A percentile compares a stretch with the other conserved stretches of the same genome.
Evolutionary conservation across 2,797 vertebrate genomes (phyloP).

Genomic region (Benthosema pterotum): DNA sequence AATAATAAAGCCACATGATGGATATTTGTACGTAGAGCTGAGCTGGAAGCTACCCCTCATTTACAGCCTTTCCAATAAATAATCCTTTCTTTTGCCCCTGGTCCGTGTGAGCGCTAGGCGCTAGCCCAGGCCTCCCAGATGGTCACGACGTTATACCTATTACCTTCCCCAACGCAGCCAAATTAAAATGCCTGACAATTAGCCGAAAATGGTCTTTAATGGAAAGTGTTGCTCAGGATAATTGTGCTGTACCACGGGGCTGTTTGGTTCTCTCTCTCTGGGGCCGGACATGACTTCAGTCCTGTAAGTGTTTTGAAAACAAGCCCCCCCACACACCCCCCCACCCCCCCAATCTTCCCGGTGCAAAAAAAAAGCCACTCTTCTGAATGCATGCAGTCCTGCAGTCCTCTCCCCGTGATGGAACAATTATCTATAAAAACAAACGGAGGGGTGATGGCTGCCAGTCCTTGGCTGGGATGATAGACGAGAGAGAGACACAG

Average conservation of each 20-base stretch:
- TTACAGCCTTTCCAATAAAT: conserved; percentile 61
- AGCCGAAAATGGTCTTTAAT: conserved; percentile 54
- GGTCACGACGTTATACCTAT: conserved; percentile 32
- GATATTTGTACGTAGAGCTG: conserved; percentile 46
- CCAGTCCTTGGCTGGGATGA: conserved; percentile 50
- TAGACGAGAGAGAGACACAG: too few species aligned
- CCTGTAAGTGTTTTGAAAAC: conserved; percentile 54
- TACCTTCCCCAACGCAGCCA: conserved; percentile 29
- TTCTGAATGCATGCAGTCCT: conserved; percentile 39
- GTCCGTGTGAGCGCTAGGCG: conserved; percentile 45
- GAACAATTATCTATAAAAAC: conserved; percentile 66
- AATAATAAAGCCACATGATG: conserved; percentile 60
- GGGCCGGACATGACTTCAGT: conserved; percentile 33
- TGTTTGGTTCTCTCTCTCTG: conserved; percentile 11
- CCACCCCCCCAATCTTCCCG: conserved; percentile 38
- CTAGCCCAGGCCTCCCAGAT: conserved; percentile 26
- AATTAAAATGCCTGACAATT: conserved; percentile 50
- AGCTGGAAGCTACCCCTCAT: conserved; percentile 53
- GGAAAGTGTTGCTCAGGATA: conserved; percentile 69
- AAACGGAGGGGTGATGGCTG: conserved; percentile 44
- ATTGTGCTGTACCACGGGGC: conserved; percentile 50
- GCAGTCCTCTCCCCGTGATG: conserved; percentile 35
- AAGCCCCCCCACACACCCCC: too few species aligned
- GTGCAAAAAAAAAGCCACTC: conserved; percentile 38
- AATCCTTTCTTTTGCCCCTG: conserved; percentile 35